Conservation (phyloP, 2,888 invertebrate species). For the Athalia circularis region DNA sequence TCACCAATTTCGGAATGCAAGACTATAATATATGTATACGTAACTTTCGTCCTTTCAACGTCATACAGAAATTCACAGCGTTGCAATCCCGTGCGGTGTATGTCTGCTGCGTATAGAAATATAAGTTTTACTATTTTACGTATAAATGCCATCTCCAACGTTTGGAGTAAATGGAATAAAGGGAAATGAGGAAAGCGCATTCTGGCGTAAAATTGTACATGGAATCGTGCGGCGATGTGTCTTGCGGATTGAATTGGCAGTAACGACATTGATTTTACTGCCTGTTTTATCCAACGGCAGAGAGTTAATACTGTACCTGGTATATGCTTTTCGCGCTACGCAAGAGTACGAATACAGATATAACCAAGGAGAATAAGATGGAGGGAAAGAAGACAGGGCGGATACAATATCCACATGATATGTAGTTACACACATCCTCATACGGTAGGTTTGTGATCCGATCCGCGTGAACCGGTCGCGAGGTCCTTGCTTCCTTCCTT, state of each 20-base stretch:
- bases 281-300: constrained; percentile 65
- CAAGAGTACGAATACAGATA: not conserved
- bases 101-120: not conserved
- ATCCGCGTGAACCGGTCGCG: not conserved
- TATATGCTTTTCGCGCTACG: not conserved
- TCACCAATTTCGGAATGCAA: constrained; percentile 6
- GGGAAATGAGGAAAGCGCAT: constrained; percentile 53
- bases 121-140: not conserved
- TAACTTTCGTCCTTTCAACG: too few relatives aligned
- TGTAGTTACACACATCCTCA: not conserved
- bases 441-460: not conserved
- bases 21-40: too few relatives aligned
- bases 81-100: not conserved
- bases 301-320: constrained; percentile 35
- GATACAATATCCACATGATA: not conserved
- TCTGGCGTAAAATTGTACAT: constrained; percentile 75
- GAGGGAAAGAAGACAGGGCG: not conserved
- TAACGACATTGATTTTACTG: constrained; percentile 75
- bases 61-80: too few relatives aligned
- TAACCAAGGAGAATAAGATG: not conserved
- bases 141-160: not conserved
- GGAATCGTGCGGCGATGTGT: constrained; percentile 73
- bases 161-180: not conserved
- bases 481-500: too few relatives aligned
- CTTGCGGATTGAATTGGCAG: constrained; percentile 74